phyloP scores from a whole-genome alignment of 2,797 vertebrate genomes.

The Sebastes umbrosus region DNA sequence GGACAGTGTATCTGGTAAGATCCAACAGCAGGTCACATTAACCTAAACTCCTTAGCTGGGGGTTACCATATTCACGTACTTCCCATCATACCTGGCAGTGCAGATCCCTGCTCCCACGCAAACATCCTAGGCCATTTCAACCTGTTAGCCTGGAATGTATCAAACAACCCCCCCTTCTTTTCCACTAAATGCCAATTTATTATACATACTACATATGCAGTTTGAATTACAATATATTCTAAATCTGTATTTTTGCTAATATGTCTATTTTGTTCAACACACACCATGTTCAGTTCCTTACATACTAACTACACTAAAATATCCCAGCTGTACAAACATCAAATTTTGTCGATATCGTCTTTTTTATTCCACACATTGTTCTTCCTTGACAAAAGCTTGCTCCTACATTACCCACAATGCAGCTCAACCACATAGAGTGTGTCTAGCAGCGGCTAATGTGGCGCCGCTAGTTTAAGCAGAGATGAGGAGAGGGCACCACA shows the following conservation, averaged over 20 bases:
- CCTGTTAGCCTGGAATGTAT: conserved; percentile 68
- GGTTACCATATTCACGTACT: conserved; percentile 84
- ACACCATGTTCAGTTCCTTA: not conserved
- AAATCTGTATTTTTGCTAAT: not conserved
- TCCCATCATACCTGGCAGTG: conserved; percentile 62
- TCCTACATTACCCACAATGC: not conserved
- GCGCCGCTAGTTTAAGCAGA: not conserved
- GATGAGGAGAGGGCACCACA: not conserved
- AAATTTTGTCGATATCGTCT: not conserved
- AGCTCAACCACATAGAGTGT: not conserved
- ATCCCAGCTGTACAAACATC: not conserved
- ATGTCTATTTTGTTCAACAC: not conserved
- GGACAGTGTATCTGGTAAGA: conserved; percentile 81
- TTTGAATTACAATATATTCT: not conserved
- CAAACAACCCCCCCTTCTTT: conserved; percentile 69
- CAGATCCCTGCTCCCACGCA: conserved; percentile 74
- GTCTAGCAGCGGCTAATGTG: not conserved
- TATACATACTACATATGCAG: not conserved
- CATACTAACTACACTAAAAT: not conserved
- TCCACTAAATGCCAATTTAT: not conserved
- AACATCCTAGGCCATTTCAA: conserved; percentile 84
- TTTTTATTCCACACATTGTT: not conserved
- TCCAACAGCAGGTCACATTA: not conserved
- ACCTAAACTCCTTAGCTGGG: conserved; percentile 64
- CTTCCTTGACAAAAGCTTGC: not conserved